Percentiles rank a stretch among this genome's conserved stretches.
phyloP scores from a whole-genome alignment of 1,140 invertebrate genomes.

The Manduca sexta region DNA sequence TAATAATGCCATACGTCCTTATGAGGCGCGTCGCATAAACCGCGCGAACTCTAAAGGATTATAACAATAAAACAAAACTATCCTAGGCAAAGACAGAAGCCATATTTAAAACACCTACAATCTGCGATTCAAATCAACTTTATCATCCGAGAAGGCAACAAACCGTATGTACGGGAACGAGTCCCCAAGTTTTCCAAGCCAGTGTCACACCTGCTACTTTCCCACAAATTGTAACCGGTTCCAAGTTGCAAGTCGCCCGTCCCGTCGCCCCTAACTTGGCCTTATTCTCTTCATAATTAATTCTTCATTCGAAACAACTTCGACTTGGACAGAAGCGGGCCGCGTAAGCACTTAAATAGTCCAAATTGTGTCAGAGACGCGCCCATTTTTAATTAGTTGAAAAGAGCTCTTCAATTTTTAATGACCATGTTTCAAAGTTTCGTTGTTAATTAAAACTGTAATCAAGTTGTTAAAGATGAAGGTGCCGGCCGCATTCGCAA shows the following conservation, averaged over 20 bases:
- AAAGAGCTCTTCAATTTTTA: conserved; percentile 63
- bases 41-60: too few relatives aligned
- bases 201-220: conserved; percentile 60
- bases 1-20: too few relatives aligned
- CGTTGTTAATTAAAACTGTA: conserved; percentile 26
- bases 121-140: conserved; percentile 70
- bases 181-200: conserved; percentile 46
- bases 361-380: conserved; percentile 61
- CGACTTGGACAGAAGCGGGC: conserved; percentile 52
- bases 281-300: conserved; percentile 68
- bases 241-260: conserved; percentile 51
- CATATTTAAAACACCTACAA: conserved; percentile 38
- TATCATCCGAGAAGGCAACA: conserved; percentile 67
- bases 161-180: conserved; percentile 49
- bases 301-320: conserved; percentile 70
- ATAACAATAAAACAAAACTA: background rate
- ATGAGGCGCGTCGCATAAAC: too few relatives aligned
- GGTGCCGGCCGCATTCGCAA: conserved; percentile 13
- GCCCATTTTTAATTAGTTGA: conserved; percentile 69
- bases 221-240: conserved; percentile 67
- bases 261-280: conserved; percentile 47
- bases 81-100: background rate
- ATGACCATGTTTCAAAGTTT: conserved; percentile 54
- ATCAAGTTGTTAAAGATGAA: conserved; percentile 9
- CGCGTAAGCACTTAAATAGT: conserved; percentile 68